phyloP scores from a whole-genome alignment of 2,113 vertebrate genomes.

The Apeltes quadracus region DNA sequence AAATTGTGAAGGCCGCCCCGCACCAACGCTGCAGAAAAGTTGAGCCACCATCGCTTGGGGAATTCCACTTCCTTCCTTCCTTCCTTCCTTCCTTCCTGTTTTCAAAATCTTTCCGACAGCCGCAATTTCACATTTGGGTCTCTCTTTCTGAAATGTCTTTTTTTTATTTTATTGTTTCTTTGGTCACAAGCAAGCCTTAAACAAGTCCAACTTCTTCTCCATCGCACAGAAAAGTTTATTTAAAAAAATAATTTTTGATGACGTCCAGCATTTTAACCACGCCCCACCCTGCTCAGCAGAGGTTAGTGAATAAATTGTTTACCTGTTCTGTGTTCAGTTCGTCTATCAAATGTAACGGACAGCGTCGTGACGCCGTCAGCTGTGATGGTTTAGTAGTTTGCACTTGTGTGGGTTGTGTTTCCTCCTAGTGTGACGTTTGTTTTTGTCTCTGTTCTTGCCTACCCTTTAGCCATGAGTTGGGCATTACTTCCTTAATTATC shows the following conservation, averaged over 20 bases:
- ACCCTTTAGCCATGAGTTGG: slow-evolving; percentile 94
- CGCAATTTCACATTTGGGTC: slow-evolving; percentile 51
- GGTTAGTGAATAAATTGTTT: slow-evolving; percentile 84
- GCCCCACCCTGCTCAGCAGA: slow-evolving; percentile 20
- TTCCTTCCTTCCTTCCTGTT: slow-evolving; percentile 29
- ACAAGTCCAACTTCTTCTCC: slow-evolving; percentile 85
- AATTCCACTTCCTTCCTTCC: slow-evolving; percentile 12
- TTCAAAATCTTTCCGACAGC: slow-evolving; percentile 41
- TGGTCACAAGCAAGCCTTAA: slow-evolving; percentile 92
- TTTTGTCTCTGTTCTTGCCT: slow-evolving; percentile 72
- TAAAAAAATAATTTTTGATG: background rate
- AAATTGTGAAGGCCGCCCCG: slow-evolving; percentile 45
- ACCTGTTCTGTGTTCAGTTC: slow-evolving; percentile 84
- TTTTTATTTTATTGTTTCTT: slow-evolving; percentile 79
- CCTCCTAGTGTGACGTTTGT: slow-evolving; percentile 73
- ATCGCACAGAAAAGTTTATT: slow-evolving; percentile 77
- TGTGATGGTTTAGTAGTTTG: slow-evolving; percentile 89
- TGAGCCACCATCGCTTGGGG: slow-evolving; percentile 28
- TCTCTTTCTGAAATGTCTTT: slow-evolving; percentile 32
- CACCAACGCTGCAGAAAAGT: slow-evolving; percentile 35
- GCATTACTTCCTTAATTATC: slow-evolving; percentile 97
- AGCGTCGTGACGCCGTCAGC: slow-evolving; percentile 76
- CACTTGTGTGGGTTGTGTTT: slow-evolving; percentile 87
- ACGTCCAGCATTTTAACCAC: slow-evolving; percentile 2
- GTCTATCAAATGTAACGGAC: slow-evolving; percentile 56